Conservation (phyloP, 2,888 invertebrate genomes). For the Epirrita christyi region DNA sequence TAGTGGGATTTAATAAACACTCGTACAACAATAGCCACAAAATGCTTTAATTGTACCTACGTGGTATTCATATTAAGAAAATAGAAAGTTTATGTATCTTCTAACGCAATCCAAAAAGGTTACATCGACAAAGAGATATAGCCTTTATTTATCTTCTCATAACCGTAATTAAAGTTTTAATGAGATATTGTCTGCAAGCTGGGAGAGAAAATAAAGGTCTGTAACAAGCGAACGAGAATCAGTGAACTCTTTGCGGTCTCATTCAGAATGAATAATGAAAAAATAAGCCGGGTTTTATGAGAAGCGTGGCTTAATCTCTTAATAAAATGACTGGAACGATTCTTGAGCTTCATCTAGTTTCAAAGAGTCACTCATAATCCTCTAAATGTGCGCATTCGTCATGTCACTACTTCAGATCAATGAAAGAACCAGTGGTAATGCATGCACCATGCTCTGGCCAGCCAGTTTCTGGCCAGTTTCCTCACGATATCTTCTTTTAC, state of each 20-base stretch:
- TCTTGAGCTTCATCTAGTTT: conserved; percentile 22
- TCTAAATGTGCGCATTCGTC: conserved; percentile 11
- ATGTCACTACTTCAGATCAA: too few relatives aligned
- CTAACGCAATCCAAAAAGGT: conserved; percentile 9
- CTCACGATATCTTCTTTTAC: too few relatives aligned
- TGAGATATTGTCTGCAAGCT: conserved; percentile 33
- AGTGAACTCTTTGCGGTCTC: conserved; percentile 28
- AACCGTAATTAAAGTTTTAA: conserved; percentile 47
- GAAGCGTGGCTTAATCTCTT: conserved; percentile 22
- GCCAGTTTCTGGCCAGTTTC: too few relatives aligned
- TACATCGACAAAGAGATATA: conserved; percentile 11
- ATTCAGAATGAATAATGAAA: conserved; percentile 31
- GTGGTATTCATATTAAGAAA: too few relatives aligned
- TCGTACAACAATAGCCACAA: too few relatives aligned
- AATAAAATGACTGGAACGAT: conserved; percentile 19
- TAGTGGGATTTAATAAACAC: too few relatives aligned
- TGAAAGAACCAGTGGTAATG: too few relatives aligned
- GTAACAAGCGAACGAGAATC: conserved; percentile 30
- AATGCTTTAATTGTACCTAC: too few relatives aligned
- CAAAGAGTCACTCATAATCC: conserved; percentile 1
- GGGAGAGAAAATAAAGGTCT: conserved; percentile 19
- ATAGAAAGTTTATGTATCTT: conserved; percentile 3
- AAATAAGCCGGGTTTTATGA: conserved; percentile 35
- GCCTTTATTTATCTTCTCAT: conserved; percentile 19
- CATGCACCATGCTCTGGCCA: too few relatives aligned